Base-by-base conservation (phyloP, 1,140 invertebrate species). In the Dinoponera quadriceps region DNA sequence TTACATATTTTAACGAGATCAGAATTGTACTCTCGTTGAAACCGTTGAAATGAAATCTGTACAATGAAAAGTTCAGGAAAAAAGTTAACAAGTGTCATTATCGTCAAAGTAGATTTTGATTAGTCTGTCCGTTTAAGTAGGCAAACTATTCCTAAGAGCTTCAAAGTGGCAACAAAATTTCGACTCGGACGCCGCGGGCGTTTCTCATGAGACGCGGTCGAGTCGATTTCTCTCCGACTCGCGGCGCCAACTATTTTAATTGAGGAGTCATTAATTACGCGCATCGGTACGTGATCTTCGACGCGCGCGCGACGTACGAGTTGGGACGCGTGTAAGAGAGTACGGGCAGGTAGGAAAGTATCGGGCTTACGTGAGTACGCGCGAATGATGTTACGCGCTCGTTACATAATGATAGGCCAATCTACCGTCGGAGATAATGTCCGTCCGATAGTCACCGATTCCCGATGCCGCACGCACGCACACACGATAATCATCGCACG, bases 361-460 rank as follows among this genome's bases (percentile, higher is more conserved):
- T 75, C 63, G 22, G 18, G 20, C 25, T 51, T 57, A 27, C 63
- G 60, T 63, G 55, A 22, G 14, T 33, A 69, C 55, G 83, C 68
- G 38, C 38, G 38, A 66, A 66, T 55, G 55, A 83, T 48, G 68
- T 84, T 71, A 63, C 83, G 27, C 16, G 29, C 38, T 33, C 3
- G 68, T 87, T 87, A 84, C 59, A 72, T 71, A 87, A 87, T 33
- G 44, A 51, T 27, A 54, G 48, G 51, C 44, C 78, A 86, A 80
- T 86, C 81, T 63, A 72, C 48, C 81, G 73, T 84, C 85, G 44
- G 9, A 83, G 78, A 87, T 87, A 72, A 87, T 82, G 48, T 55
- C 22, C 20, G 49, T 18, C 25, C 57, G 62, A 65, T 82, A 86
- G 65, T 25, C 49, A 57, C 33, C 49, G 69, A 63, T 81, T 80